Conservation (phyloP, 2,113 vertebrate genomes). For the Pygoscelis antarcticus region DNA sequence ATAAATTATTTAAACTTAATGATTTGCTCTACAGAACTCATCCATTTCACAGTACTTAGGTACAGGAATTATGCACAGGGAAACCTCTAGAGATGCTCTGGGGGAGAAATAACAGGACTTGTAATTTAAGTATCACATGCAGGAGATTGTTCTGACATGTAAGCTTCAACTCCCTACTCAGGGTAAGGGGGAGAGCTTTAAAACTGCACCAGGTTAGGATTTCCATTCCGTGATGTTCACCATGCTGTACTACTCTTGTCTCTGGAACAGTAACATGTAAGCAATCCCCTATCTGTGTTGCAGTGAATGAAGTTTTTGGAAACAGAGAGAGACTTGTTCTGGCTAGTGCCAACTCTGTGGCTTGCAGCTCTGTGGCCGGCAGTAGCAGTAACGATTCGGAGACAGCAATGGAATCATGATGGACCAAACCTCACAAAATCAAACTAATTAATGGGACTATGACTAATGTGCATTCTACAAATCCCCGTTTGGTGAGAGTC, state of each 20-base stretch:
- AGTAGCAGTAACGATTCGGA: conserved; percentile 63
- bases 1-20: neutral
- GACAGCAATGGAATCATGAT: conserved; percentile 71
- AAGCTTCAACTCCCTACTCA: neutral
- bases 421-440: neutral
- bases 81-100: neutral
- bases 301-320: conserved; percentile 89
- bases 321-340: conserved; percentile 82
- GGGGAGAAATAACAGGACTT: neutral
- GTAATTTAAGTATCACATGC: neutral
- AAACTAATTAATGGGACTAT: neutral
- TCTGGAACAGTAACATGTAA: neutral
- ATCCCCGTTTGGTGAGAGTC: neutral
- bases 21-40: neutral
- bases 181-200: neutral
- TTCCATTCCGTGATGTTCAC: neutral
- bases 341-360: conserved; percentile 45
- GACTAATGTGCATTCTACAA: neutral
- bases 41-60: neutral
- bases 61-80: neutral
- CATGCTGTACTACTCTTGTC: neutral
- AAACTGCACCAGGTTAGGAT: neutral
- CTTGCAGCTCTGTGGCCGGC: conserved; percentile 29
- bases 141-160: neutral
- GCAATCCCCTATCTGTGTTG: conserved; percentile 17